Conservation (phyloP, 2,888 invertebrate species). For the Troides helena region DNA sequence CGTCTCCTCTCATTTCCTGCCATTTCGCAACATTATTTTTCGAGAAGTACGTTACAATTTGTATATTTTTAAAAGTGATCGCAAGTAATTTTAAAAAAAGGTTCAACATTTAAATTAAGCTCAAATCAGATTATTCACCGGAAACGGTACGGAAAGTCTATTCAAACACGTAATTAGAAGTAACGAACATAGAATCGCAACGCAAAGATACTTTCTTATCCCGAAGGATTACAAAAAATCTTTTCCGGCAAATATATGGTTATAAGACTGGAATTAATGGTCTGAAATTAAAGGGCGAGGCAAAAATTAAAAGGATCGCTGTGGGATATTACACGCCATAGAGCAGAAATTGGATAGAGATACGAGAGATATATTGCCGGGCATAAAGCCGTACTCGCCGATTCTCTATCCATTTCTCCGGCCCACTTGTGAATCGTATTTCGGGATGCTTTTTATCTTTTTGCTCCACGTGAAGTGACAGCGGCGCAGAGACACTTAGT, state of each 20-base stretch:
- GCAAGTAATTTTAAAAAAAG: background rate
- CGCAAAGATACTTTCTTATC: constrained; percentile 23
- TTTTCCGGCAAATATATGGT: constrained; percentile 36
- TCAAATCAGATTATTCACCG: constrained; percentile 5
- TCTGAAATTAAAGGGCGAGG: constrained; percentile 57
- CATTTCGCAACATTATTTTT: constrained; percentile 20
- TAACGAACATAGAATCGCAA: constrained; percentile 16
- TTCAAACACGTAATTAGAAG: constrained; percentile 22
- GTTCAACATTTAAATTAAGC: constrained; percentile 6
- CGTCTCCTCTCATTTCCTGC: constrained; percentile 16
- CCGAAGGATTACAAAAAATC: constrained; percentile 27
- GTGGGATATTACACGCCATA: constrained; percentile 74
- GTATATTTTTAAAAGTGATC: constrained; percentile 2
- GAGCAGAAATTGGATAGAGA: constrained; percentile 77
- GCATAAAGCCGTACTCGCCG: constrained; percentile 73
- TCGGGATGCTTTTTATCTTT: constrained; percentile 77
- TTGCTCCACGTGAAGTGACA: constrained; percentile 74
- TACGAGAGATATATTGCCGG: constrained; percentile 75
- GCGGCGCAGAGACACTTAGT: constrained; percentile 75
- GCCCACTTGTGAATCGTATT: constrained; percentile 78
- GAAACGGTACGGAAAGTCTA: constrained; percentile 10
- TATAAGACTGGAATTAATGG: constrained; percentile 58
- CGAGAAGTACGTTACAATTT: constrained; percentile 1
- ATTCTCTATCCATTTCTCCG: constrained; percentile 77
- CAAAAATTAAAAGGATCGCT: constrained; percentile 68